A percentile compares a stretch with the other conserved stretches of the same genome.
Evolutionary conservation across 2,113 vertebrate genomes (phyloP).

Genomic region (Conger conger): DNA sequence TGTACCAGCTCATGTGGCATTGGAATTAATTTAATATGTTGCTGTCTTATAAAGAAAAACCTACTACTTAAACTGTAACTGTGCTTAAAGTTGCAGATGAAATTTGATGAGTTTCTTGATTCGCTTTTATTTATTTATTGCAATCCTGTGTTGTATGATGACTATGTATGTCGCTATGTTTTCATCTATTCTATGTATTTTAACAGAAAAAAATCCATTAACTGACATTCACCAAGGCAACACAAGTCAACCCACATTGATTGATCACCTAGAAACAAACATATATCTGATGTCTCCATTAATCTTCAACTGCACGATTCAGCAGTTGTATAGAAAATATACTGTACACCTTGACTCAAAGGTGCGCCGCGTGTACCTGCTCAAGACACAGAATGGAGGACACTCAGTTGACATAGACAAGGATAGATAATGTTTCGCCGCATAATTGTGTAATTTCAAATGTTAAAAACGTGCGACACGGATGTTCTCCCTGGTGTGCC

Average conservation of each 20-base stretch:
- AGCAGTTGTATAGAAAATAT: background rate
- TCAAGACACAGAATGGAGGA: background rate
- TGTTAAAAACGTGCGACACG: background rate
- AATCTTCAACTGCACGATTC: conserved; percentile 16
- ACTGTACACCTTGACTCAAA: background rate
- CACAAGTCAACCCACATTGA: background rate
- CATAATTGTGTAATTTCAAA: background rate
- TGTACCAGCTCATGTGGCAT: background rate
- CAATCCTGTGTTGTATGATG: background rate
- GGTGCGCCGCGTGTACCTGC: background rate
- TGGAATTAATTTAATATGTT: background rate
- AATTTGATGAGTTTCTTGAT: background rate
- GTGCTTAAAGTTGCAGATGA: background rate
- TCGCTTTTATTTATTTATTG: background rate
- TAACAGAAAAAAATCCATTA: background rate
- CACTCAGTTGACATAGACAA: background rate
- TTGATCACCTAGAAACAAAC: conserved; percentile 32
- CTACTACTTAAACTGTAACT: background rate
- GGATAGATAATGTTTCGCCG: background rate
- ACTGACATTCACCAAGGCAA: background rate
- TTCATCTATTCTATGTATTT: conserved; percentile 1
- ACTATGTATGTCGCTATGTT: background rate
- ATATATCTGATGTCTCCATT: conserved; percentile 25
- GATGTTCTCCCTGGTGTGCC: conserved; percentile 14
- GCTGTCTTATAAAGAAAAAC: background rate